Base-by-base conservation (phyloP, 2,113 vertebrate genomes). In the Nettapus auritus region DNA sequence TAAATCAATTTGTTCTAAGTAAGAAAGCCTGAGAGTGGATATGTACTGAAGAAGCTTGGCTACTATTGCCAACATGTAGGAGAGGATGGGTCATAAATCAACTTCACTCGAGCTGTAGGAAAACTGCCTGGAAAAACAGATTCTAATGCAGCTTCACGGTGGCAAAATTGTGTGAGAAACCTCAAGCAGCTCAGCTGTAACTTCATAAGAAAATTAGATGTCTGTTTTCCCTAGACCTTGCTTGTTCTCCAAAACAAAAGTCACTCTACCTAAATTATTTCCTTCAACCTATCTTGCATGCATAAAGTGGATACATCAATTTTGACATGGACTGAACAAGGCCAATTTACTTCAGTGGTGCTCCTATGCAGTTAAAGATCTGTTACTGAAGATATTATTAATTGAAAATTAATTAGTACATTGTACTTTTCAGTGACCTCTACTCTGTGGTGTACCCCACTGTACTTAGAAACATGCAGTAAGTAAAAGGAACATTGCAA, bases 1-100 rank as follows among this genome's bases (percentile, higher is more conserved):
- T 71, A 80, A 91, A 83, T 34, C 64, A 25, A 53, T 53, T 59
- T 88, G 9, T 33, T 57, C 28, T 42, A 80, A 74, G 46, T 48
- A 57, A 81, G 56, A 21, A 80, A 48, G 31, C 62, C 50, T 75
- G 38, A 52, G 56, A 64, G 28, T 68, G 38, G 44, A 5, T 88
- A 28, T 46, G 20, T 63, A 31, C 40, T 40, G 56, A 88, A 71
- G 64, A 88, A 86, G 29, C 71, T 74, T 83, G 48, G 38, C 42
- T 83, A 75, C 70, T 83, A 80, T 46, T 89, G 31, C 52, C 0
- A 92, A 86, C 8, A 11, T 33, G 42, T 62, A 88, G 75, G 83
- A 89, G 17, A 80, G 55, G 66, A 52, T 31, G 63, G 66, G 50
- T 83, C 59, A 83, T 96, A 96, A 91, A 96, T 95, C 82, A 95